phyloP scores from a whole-genome alignment of 2,888 invertebrate genomes.

The Drosophila fulvimacula region DNA sequence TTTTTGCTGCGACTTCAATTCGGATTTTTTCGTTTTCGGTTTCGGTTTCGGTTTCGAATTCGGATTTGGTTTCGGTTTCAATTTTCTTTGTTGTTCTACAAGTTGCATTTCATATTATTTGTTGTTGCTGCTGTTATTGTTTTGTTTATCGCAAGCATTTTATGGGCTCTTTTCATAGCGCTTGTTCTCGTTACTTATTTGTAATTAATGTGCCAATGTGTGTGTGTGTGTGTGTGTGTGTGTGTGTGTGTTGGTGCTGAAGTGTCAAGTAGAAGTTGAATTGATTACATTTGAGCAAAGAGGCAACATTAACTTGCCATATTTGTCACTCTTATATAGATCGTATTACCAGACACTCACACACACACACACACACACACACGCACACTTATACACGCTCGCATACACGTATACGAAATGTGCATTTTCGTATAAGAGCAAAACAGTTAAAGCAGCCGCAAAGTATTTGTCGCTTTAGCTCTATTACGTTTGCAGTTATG shows the following conservation, averaged over 20 bases:
- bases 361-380: constrained; percentile 3
- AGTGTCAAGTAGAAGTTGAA: constrained; percentile 68
- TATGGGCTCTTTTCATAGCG: constrained; percentile 48
- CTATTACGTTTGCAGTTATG: constrained; percentile 11
- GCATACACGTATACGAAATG: background rate
- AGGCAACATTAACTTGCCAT: constrained; percentile 62
- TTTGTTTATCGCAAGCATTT: constrained; percentile 60
- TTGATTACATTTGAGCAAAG: constrained; percentile 67
- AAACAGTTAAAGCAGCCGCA: constrained; percentile 31
- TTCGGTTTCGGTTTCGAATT: constrained; percentile 27
- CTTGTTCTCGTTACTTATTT: constrained; percentile 58
- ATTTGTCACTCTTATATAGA: constrained; percentile 61
- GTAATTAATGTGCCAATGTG: constrained; percentile 53
- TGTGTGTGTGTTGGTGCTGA: constrained; percentile 46
- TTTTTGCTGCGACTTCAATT: constrained; percentile 59
- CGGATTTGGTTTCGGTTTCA: constrained; percentile 51
- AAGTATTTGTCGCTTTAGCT: constrained; percentile 32
- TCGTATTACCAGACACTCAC: constrained; percentile 55
- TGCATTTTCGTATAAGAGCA: constrained; percentile 11
- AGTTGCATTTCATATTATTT: constrained; percentile 64
- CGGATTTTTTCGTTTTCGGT: constrained; percentile 40
- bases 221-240: constrained; percentile 13
- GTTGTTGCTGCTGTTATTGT: constrained; percentile 39
- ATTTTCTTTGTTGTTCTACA: constrained; percentile 66
- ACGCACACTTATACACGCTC: background rate